These are phyloP conservation scores for Prionchulus punctatus DNA, from an alignment of 2,888 invertebrate species.

Conservation along the genomic window DNA sequence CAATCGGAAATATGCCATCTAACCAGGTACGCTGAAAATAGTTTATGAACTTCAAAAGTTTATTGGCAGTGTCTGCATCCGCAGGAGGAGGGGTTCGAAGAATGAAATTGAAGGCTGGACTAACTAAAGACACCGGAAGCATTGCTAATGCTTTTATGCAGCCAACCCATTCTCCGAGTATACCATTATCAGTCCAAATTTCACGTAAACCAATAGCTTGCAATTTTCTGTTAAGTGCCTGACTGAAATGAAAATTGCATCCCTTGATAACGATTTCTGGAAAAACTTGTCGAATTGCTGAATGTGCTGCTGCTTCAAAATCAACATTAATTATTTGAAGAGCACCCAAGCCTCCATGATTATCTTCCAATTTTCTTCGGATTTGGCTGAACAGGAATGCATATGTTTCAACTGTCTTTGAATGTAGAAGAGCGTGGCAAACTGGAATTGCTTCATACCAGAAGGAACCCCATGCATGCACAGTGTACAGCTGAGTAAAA, in stretches of 20 bases:
- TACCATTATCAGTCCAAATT: not conserved
- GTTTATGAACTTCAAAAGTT: not conserved
- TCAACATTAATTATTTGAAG: not conserved
- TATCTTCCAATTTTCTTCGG: not conserved
- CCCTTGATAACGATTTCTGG: not conserved
- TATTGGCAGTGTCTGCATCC: not conserved
- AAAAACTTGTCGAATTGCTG: not conserved
- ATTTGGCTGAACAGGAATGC: not conserved
- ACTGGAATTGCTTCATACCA: constrained; percentile 1
- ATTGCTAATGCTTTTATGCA: not conserved
- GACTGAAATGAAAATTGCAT: constrained; percentile 3
- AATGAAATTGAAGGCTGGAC: not conserved
- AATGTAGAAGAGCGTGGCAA: not conserved
- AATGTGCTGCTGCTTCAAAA: not conserved
- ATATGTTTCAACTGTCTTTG: not conserved
- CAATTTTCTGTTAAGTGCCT: not conserved
- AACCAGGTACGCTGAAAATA: not conserved
- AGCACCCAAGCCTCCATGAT: not conserved
- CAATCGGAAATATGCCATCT: not conserved
- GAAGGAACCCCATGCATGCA: not conserved
- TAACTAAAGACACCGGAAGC: not conserved
- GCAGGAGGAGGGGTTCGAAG: not conserved
- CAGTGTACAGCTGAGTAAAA: constrained; percentile 1
- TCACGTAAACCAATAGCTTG: not conserved
- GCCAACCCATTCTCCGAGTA: not conserved